Conservation (phyloP, 2,888 invertebrate species). For the Hydropsyche betteni region DNA sequence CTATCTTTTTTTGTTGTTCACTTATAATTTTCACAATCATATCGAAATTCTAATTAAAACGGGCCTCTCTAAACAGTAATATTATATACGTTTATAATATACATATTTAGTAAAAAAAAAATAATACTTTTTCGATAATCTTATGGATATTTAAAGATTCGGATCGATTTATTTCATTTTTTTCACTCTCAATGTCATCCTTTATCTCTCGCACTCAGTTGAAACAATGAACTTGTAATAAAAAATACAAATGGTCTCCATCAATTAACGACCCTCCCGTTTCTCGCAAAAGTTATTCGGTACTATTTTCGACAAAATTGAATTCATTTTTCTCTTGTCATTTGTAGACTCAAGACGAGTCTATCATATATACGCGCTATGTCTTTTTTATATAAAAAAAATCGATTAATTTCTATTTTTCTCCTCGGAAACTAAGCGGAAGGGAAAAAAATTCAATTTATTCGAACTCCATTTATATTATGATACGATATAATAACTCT, state of each 20-base stretch:
- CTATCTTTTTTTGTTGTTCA: too few relatives aligned
- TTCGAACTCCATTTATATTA: too few relatives aligned
- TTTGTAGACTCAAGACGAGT: neutral
- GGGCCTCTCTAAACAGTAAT: too few relatives aligned
- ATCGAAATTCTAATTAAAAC: too few relatives aligned
- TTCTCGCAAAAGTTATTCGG: neutral
- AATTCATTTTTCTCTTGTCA: slow-evolving; percentile 22
- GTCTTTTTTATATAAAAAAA: neutral
- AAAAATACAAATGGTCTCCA: slow-evolving; percentile 17
- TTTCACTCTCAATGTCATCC: neutral
- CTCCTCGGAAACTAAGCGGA: neutral
- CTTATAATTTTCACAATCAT: too few relatives aligned
- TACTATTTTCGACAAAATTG: slow-evolving; percentile 30
- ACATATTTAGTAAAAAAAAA: too few relatives aligned
- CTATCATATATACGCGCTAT: slow-evolving; percentile 5
- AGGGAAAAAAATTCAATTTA: too few relatives aligned
- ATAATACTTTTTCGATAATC: too few relatives aligned
- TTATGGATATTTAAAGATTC: too few relatives aligned
- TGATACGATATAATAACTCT: too few relatives aligned
- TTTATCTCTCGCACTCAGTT: neutral
- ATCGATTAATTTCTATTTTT: slow-evolving; percentile 17
- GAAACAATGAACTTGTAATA: slow-evolving; percentile 15
- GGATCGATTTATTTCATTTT: neutral
- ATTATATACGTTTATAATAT: too few relatives aligned
- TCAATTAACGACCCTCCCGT: slow-evolving; percentile 1